Evolutionary conservation across 2,113 vertebrate species (phyloP), one percentile per base, ranked within the genome.

Genomic region (Cacatua alba): DNA sequence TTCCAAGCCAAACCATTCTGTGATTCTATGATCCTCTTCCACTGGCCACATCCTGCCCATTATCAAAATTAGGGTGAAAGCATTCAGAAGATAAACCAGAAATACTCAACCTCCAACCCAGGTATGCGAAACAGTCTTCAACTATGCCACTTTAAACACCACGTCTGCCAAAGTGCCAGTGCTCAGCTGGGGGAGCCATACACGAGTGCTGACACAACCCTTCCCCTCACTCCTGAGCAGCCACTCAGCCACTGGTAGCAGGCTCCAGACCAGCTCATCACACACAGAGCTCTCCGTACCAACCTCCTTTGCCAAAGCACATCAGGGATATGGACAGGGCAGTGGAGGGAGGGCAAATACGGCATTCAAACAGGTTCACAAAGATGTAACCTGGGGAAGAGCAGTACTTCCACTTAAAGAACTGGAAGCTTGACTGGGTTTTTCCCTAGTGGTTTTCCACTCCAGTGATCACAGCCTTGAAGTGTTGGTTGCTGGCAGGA

Each of bases 151-250:
- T 68, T 59, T 13, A 64, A 72, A 53, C 25, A 51, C 25, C 39
- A 29, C 2, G 5, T 68, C 49, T 78, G 64, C 31, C 31, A 19
- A 63, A 71, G 43, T n/a, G 39, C 17, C 44, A 46, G 37, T 13
- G 39, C 37, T 62, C 35, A 55, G 68, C 41, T 57, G 25, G 7
- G 23, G 23, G 7, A 51, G 63, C 15, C 0, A 2, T 0, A 4
- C 11, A 31, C 0, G 0, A 57, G n/a, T 2, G 52, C 59, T 7
- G 6, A 23, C 52, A n/a, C 1, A 2, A 55, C 52, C 28, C 24
- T 11, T 41, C 60, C 55, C 31, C 80, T 60, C 2, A 6, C 39
- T 39, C 44, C 33, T 1, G 2, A 48, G 29, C 49, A 19, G 31
- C 71, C 48, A 35, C 84, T 52, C 76, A 53, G 57, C 43, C 6